Evolutionary conservation across 2,113 vertebrate species (phyloP), one percentile per base, ranked within the genome.

Genomic region (Haplochromis vanheusdeni): DNA sequence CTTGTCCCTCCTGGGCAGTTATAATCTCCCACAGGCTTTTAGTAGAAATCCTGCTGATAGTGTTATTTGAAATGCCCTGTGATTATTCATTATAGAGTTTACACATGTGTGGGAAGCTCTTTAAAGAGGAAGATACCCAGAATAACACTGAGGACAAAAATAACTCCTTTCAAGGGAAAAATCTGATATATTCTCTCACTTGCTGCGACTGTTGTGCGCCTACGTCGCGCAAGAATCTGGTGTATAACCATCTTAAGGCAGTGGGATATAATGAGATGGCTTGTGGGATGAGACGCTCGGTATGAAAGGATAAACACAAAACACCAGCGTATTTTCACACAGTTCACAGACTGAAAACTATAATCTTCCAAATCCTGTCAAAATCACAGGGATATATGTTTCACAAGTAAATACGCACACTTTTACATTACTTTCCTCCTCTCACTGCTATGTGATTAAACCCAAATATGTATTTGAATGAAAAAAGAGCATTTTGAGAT

Each of bases 281-380:
- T 84, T 65, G 26, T 85, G 52, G 68, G 84, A 89, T 85, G 85
- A 88, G 79, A 9, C 6, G 26, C 51, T 90, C 10, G 75, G 75
- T 87, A 37, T 65, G 79, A 88, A 82, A 88, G 81, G 68, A 87
- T 83, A 88, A 92, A 89, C 80, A 90, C 84, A 90, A 91, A 93
- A 88, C 85, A 90, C 65, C n/a, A 73, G 77, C 84, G 86, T 91
- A 85, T 83, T 92, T 94, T 93, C 89, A 93, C 90, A 92, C 87
- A 92, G 86, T 79, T 86, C 87, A 87, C 82, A 82, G 85, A 79
- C 91, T 90, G 84, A 73, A 89, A 83, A 82, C 88, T 84, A 6
- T 94, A 95, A 96, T 94, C 94, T 91, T 89, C 84, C 82, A 91
- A 94, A 93, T 93, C 92, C 88, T 52, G 80, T 83, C 49, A 82